Evolutionary conservation across 2,113 vertebrate genomes (phyloP).

Genomic region (Ardeotis arabs): DNA sequence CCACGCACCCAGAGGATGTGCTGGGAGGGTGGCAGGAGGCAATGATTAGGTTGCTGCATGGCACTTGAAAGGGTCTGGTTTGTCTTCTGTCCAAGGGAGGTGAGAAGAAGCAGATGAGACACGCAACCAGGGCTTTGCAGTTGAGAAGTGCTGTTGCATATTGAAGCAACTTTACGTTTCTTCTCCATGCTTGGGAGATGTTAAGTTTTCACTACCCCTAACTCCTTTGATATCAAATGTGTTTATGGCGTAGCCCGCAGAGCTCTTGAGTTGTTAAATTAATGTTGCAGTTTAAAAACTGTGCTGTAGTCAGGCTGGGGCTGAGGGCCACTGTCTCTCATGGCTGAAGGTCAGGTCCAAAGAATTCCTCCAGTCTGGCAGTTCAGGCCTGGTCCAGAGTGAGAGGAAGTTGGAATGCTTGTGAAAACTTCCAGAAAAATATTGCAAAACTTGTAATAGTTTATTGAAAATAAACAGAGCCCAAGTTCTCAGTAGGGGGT

Average conservation of each 20-base stretch:
- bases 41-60: rapidly evolving
- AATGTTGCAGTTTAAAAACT: neutral
- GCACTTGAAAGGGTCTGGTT: neutral
- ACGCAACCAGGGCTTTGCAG: neutral
- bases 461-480: slow-evolving; percentile 47
- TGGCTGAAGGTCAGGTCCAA: neutral
- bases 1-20: rapidly evolving
- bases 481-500: slow-evolving; percentile 13
- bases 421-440: slow-evolving; percentile 34
- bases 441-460: slow-evolving; percentile 28
- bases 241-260: neutral
- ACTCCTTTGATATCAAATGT: neutral
- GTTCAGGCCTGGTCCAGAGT: neutral
- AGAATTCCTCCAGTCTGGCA: neutral
- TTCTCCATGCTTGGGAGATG: neutral
- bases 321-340: neutral
- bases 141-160: neutral
- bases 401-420: slow-evolving; percentile 24
- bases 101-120: neutral
- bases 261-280: neutral
- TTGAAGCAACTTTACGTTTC: neutral
- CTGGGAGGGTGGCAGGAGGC: neutral
- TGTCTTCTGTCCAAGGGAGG: neutral
- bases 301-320: neutral
- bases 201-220: neutral